Conservation (phyloP, 2,888 invertebrate species). For the Drosophila ustulata region DNA sequence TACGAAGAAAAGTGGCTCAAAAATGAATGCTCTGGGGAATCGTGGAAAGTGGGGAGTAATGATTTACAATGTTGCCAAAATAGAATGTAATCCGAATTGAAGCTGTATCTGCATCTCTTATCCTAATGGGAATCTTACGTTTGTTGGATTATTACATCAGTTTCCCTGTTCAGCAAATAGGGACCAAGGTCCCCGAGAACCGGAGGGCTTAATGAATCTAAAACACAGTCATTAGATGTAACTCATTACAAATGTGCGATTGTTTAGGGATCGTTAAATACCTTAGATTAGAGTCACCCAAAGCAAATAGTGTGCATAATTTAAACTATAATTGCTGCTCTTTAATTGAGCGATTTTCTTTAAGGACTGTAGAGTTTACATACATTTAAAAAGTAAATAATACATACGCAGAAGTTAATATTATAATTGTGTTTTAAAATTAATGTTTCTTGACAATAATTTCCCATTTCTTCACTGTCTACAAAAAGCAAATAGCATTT, state of each 20-base stretch:
- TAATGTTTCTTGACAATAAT: too few relatives aligned
- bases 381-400: too few relatives aligned
- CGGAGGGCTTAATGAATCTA: slow-evolving; percentile 5
- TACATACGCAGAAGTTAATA: too few relatives aligned
- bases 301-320: too few relatives aligned
- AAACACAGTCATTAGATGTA: neutral
- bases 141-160: slow-evolving; percentile 35
- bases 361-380: too few relatives aligned
- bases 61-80: slow-evolving; percentile 73
- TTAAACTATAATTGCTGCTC: neutral
- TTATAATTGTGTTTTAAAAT: too few relatives aligned
- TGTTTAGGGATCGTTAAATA: neutral
- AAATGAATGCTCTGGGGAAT: slow-evolving; percentile 37
- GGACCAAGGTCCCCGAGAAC: neutral
- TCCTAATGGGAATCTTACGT: slow-evolving; percentile 57
- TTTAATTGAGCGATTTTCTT: neutral
- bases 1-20: slow-evolving; percentile 22
- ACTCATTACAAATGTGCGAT: neutral
- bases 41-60: slow-evolving; percentile 57
- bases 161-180: slow-evolving; percentile 1
- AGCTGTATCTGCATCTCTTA: slow-evolving; percentile 58
- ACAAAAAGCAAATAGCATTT: too few relatives aligned
- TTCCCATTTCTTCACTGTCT: too few relatives aligned
- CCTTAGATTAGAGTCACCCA: neutral
- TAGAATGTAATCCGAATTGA: slow-evolving; percentile 64